Evolutionary conservation across 2,797 vertebrate species (phyloP).

Genomic region (Tadarida brasiliensis): DNA sequence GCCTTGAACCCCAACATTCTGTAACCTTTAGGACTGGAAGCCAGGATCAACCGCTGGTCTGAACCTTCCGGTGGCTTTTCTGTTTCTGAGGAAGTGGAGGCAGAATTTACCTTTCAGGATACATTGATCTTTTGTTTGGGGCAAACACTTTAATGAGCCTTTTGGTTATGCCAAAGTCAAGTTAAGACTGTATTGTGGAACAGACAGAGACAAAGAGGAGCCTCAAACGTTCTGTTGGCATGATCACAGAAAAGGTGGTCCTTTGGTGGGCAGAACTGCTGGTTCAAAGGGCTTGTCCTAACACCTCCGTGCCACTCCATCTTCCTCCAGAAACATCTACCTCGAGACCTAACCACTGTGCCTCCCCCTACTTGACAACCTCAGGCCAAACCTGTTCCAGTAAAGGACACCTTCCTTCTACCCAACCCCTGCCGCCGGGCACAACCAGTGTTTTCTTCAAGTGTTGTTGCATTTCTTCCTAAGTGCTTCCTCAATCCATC

Average conservation of each 20-base stretch:
- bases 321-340: conserved; percentile 15
- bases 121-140: conserved; percentile 43
- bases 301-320: neutral
- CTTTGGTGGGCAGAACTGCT: neutral
- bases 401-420: neutral
- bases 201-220: conserved; percentile 33
- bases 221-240: neutral
- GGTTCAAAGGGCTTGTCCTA: neutral
- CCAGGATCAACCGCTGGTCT: conserved; percentile 52
- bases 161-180: conserved; percentile 52
- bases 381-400: neutral
- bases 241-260: conserved; percentile 11
- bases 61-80: conserved; percentile 50
- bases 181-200: conserved; percentile 53
- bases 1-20: conserved; percentile 39
- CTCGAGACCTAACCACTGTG: conserved; percentile 15
- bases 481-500: conserved; percentile 18
- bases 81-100: conserved; percentile 54
- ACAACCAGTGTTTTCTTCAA: conserved; percentile 37
- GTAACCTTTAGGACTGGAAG: conserved; percentile 38
- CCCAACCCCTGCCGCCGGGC: neutral
- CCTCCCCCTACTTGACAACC: conserved; percentile 3
- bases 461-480: neutral
- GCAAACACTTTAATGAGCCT: conserved; percentile 49
- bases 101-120: conserved; percentile 61